Evolutionary conservation across 2,888 invertebrate species (phyloP).

Genomic region (Conops quadrifasciatus): DNA sequence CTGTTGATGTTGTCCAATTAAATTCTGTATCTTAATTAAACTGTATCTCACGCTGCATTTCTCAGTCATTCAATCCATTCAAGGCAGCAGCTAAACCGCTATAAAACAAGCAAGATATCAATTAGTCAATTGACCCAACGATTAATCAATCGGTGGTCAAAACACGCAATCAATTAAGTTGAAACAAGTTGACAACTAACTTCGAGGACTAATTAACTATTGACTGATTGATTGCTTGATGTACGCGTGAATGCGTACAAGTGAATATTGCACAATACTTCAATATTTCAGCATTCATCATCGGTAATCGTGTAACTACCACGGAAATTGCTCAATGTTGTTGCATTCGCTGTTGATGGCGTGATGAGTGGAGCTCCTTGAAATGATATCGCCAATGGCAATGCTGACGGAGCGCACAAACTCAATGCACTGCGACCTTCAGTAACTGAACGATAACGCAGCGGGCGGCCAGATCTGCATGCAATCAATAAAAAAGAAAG

Average conservation of each 20-base stretch:
- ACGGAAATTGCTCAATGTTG: constrained; percentile 64
- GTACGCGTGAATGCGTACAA: too few species aligned
- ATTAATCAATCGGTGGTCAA: too few species aligned
- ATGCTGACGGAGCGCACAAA: constrained; percentile 75
- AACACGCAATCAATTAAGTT: not conserved
- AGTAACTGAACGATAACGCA: constrained; percentile 75
- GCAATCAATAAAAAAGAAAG: constrained; percentile 27
- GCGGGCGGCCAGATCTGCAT: constrained; percentile 75
- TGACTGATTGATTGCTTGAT: not conserved
- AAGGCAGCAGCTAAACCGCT: not conserved
- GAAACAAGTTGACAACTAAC: not conserved
- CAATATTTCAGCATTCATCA: constrained; percentile 61
- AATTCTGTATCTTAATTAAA: too few species aligned
- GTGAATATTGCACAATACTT: too few species aligned
- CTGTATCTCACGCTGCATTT: too few species aligned
- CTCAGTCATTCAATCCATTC: too few species aligned
- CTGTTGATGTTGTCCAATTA: too few species aligned
- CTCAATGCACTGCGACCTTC: constrained; percentile 76
- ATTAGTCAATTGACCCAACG: too few species aligned
- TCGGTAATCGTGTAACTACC: constrained; percentile 63
- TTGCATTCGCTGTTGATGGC: constrained; percentile 60
- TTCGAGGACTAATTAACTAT: not conserved
- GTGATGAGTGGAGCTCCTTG: constrained; percentile 70
- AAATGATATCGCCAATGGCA: constrained; percentile 79
- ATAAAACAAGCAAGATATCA: too few species aligned